Conservation (phyloP, 2,113 vertebrate species). For the Erinaceus europaeus region DNA sequence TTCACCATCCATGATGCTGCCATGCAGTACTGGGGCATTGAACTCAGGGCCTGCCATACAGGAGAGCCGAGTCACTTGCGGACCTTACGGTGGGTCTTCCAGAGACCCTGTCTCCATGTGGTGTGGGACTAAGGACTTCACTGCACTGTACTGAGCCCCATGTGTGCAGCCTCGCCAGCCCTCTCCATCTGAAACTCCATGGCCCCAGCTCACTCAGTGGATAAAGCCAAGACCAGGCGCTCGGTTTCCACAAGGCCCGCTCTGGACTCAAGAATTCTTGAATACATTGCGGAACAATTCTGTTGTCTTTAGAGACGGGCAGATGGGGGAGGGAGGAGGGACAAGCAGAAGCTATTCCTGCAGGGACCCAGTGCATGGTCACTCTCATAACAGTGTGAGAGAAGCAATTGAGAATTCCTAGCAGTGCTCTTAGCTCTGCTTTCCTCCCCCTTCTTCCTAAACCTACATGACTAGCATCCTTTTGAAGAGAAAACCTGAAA, state of each 20-base stretch:
- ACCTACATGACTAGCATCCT: neutral
- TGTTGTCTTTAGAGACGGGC: neutral
- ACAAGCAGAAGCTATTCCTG: neutral
- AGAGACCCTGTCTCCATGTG: too few species aligned
- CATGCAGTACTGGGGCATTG: too few species aligned
- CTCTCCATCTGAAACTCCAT: neutral
- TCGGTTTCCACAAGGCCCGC: neutral
- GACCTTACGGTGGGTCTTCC: too few species aligned
- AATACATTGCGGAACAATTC: neutral
- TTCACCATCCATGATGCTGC: too few species aligned
- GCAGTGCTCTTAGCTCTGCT: neutral
- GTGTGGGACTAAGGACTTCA: too few species aligned
- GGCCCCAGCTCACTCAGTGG: too few species aligned
- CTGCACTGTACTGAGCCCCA: neutral
- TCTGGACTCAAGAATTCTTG: neutral
- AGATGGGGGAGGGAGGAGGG: neutral
- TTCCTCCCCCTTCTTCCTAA: neutral
- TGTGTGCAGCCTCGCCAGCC: rapidly evolving
- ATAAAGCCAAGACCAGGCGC: too few species aligned
- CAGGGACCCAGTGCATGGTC: neutral
- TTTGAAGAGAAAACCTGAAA: slow-evolving; percentile 44
- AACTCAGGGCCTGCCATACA: too few species aligned
- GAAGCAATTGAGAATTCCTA: neutral
- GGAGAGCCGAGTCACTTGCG: too few species aligned
- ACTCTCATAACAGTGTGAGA: neutral